These are phyloP conservation scores for Bufo gargarizans DNA, from an alignment of 2,113 vertebrate genomes.

Conservation along the genomic window DNA sequence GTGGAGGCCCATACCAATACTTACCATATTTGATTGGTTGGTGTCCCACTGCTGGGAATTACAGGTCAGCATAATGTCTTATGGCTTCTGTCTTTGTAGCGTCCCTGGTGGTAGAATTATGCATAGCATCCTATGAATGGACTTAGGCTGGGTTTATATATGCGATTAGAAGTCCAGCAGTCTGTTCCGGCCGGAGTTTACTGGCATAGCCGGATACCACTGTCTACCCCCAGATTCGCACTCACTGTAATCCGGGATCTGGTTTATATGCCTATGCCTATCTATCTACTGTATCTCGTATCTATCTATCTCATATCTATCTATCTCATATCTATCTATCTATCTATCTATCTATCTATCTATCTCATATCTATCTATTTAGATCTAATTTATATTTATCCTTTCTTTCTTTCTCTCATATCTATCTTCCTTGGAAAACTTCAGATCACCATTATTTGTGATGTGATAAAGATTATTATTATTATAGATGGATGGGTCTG, in stretches of 20 bases:
- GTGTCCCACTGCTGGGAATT: not conserved
- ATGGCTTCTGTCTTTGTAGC: not conserved
- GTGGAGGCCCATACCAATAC: not conserved
- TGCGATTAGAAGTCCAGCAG: no score
- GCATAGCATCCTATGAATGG: not conserved
- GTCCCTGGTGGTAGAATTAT: not conserved
- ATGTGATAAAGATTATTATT: no score
- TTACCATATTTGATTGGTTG: not conserved
- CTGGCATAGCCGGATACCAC: no score
- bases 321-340: not conserved
- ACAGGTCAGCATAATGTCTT: not conserved
- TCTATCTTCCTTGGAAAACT: not conserved
- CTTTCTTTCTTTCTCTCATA: not conserved
- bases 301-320: not conserved
- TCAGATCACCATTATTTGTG: no score
- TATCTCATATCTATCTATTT: slow-evolving; percentile 6
- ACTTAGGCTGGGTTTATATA: no score
- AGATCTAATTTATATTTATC: not conserved
- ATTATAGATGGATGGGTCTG: no score
- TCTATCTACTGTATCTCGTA: no score
- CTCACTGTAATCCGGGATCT: no score
- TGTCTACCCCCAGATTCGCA: no score
- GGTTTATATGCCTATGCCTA: not conserved
- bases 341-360: slow-evolving; percentile 16
- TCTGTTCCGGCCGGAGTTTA: no score